phyloP scores from a whole-genome alignment of 2,888 invertebrate species.

The Petrolisthes manimaculis region DNA sequence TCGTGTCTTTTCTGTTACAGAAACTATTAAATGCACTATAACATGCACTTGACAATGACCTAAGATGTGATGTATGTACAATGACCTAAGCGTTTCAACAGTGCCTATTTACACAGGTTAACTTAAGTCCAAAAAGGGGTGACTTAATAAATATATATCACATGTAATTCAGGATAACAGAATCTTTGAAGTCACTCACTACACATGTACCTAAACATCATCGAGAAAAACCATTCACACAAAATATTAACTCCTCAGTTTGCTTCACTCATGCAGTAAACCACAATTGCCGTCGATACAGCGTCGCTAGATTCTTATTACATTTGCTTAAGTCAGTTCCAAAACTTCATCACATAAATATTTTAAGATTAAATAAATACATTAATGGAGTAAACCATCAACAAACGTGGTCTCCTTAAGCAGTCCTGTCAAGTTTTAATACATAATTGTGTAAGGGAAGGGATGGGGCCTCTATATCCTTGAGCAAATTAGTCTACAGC shows the following conservation, averaged over 20 bases:
- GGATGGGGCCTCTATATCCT: background rate
- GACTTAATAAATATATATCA: constrained; percentile 63
- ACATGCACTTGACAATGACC: constrained; percentile 63
- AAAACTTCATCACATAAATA: no score
- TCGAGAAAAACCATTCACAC: constrained; percentile 44
- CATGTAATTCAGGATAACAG: constrained; percentile 60
- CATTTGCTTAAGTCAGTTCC: background rate
- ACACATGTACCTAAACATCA: constrained; percentile 42
- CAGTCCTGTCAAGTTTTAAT: no score
- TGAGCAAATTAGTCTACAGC: background rate
- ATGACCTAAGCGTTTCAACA: constrained; percentile 60
- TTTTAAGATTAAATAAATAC: no score
- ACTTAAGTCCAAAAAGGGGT: constrained; percentile 52
- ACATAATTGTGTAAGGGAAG: background rate
- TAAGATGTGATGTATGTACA: constrained; percentile 58
- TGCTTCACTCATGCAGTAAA: constrained; percentile 6
- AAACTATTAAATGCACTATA: constrained; percentile 62
- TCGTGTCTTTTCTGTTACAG: constrained; percentile 59
- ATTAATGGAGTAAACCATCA: no score
- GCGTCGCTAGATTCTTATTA: background rate
- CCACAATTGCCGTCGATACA: background rate
- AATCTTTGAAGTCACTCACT: constrained; percentile 49
- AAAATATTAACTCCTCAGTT: constrained; percentile 5
- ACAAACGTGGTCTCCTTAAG: no score
- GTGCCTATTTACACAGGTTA: constrained; percentile 59